Conservation (phyloP, 2,888 invertebrate species). For the Athrips mouffetella region DNA sequence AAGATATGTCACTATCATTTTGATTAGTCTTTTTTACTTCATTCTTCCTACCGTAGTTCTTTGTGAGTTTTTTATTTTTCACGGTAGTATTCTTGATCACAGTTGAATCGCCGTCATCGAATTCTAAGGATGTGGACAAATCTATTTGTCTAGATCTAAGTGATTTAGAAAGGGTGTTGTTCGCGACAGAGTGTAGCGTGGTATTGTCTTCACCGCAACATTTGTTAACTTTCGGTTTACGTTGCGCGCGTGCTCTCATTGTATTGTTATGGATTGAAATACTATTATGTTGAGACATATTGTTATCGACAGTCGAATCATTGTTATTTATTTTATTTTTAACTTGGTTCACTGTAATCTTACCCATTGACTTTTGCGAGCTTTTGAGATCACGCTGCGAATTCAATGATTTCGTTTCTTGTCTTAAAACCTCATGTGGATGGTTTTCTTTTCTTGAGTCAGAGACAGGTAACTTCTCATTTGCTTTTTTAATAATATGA, state of each 20-base stretch:
- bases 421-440: too few relatives aligned
- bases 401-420: too few relatives aligned
- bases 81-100: not conserved
- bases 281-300: not conserved
- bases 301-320: not conserved
- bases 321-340: not conserved
- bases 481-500: too few relatives aligned
- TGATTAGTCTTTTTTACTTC: not conserved
- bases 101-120: not conserved
- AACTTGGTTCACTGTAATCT: too few relatives aligned
- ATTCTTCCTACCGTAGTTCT: not conserved
- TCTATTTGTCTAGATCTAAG: conserved; percentile 10
- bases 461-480: too few relatives aligned
- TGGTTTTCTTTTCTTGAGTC: too few relatives aligned
- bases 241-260: conserved; percentile 1
- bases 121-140: conserved; percentile 4
- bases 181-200: not conserved
- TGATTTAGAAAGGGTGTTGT: not conserved
- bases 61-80: not conserved
- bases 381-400: too few relatives aligned
- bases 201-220: not conserved
- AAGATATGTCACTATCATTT: conserved; percentile 14
- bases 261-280: not conserved
- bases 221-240: conserved; percentile 1
- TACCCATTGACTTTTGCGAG: too few relatives aligned